These are phyloP conservation scores for Seladonia tumulorum DNA, from an alignment of 2,888 invertebrate species.

Conservation along the genomic window DNA sequence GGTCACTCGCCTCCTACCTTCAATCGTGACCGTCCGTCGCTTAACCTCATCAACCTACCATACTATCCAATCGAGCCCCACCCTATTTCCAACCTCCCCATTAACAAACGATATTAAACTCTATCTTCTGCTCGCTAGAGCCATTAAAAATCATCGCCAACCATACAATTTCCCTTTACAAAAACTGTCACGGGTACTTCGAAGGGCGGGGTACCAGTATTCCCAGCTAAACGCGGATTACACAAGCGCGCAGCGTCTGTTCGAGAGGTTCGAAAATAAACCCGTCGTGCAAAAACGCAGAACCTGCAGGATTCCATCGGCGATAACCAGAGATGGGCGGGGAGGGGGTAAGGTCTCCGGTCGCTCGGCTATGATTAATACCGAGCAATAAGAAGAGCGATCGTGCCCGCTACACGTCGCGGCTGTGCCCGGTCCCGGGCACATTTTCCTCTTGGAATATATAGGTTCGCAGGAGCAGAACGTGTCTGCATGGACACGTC, in stretches of 20 bases:
- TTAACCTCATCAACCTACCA: neutral
- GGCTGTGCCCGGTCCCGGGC: neutral
- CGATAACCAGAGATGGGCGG: conserved; percentile 28
- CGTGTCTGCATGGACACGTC: conserved; percentile 38
- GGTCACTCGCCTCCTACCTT: neutral
- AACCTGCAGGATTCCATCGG: conserved; percentile 50
- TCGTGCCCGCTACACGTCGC: conserved; percentile 35
- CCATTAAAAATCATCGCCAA: neutral
- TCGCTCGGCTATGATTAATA: conserved; percentile 56
- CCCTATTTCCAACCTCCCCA: neutral
- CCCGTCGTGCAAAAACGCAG: conserved; percentile 21
- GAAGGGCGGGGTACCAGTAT: conserved; percentile 6
- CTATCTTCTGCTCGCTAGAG: neutral
- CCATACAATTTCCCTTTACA: neutral
- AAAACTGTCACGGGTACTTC: neutral
- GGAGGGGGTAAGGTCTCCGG: conserved; percentile 31
- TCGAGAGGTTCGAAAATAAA: conserved; percentile 41
- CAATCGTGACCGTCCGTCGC: neutral
- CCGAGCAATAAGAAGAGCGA: conserved; percentile 39
- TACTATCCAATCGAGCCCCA: neutral
- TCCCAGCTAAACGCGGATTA: conserved; percentile 29
- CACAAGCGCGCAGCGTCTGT: conserved; percentile 25
- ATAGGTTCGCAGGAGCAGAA: conserved; percentile 10
- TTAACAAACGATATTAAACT: neutral
- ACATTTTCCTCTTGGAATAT: conserved; percentile 39